Evolutionary conservation across 2,888 invertebrate genomes (phyloP).

Genomic region (Tetheella fluctuosa): DNA sequence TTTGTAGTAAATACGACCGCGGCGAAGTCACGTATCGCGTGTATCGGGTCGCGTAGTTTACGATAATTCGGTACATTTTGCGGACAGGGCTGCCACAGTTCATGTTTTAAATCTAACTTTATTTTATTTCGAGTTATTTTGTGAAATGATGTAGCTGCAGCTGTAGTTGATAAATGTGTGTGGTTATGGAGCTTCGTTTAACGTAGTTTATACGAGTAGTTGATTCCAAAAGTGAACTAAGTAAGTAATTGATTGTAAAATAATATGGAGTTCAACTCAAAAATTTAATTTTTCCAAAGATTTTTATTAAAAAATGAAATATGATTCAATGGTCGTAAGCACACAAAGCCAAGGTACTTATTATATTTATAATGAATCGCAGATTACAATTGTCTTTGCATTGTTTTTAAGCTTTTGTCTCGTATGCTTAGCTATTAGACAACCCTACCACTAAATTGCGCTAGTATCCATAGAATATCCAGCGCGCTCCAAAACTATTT

Average conservation of each 20-base stretch:
- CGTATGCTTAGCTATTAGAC: neutral
- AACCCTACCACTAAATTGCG: neutral
- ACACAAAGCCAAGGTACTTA: too few species aligned
- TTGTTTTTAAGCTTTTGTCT: neutral
- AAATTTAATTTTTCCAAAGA: too few species aligned
- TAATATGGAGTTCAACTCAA: too few species aligned
- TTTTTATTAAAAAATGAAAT: too few species aligned
- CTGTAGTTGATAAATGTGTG: neutral
- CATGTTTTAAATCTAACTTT: conserved; percentile 24
- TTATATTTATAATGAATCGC: too few species aligned
- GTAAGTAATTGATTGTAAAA: too few species aligned
- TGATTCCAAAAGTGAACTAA: too few species aligned
- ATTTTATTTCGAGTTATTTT: neutral
- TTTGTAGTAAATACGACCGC: conserved; percentile 10
- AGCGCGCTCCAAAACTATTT: conserved; percentile 7
- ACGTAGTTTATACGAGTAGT: too few species aligned
- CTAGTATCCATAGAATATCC: neutral
- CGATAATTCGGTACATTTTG: conserved; percentile 45
- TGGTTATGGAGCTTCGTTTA: too few species aligned
- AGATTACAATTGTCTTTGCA: neutral
- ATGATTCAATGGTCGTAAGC: too few species aligned
- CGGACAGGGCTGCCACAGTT: conserved; percentile 33
- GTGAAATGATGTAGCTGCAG: neutral
- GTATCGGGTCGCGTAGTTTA: conserved; percentile 44
- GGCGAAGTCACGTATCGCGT: conserved; percentile 41